Conservation (phyloP, 2,888 invertebrate genomes). For the Tolmerus cingulatus region DNA sequence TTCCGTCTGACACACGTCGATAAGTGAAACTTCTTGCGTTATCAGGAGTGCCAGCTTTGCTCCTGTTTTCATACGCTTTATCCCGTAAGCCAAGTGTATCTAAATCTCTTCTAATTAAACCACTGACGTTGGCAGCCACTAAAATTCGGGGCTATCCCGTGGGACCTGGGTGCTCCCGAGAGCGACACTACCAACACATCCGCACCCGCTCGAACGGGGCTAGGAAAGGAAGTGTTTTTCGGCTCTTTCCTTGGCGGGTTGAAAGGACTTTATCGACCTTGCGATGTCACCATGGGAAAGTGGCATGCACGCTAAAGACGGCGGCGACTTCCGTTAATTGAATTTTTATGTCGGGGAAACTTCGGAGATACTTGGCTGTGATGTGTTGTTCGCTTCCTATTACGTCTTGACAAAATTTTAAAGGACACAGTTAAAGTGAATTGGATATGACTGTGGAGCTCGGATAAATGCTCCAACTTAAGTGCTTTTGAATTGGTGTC, state of each 20-base stretch:
- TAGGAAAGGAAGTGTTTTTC: conserved; percentile 3
- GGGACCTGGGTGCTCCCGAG: neutral
- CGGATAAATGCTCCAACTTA: neutral
- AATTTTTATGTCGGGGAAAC: conserved; percentile 43
- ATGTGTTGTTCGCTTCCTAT: conserved; percentile 9
- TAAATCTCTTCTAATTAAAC: conserved; percentile 16
- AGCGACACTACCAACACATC: neutral
- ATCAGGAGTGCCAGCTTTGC: neutral
- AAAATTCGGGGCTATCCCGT: neutral
- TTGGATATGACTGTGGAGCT: neutral
- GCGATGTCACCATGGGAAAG: conserved; percentile 23
- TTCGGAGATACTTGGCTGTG: conserved; percentile 29
- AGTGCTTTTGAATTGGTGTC: neutral
- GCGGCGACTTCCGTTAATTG: conserved; percentile 33
- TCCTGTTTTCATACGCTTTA: neutral
- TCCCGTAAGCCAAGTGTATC: neutral
- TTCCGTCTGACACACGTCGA: neutral
- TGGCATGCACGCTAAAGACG: conserved; percentile 16
- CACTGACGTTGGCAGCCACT: neutral
- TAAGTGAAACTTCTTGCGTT: neutral
- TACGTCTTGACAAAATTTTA: neutral
- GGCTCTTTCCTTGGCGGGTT: neutral
- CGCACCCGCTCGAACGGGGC: neutral
- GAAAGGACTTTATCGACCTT: conserved; percentile 27
- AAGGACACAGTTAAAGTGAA: conserved; percentile 2